A percentile compares a stretch with the other conserved stretches of the same genome.
Evolutionary conservation across 2,113 vertebrate species (phyloP).

Genomic region (Sander vitreus): DNA sequence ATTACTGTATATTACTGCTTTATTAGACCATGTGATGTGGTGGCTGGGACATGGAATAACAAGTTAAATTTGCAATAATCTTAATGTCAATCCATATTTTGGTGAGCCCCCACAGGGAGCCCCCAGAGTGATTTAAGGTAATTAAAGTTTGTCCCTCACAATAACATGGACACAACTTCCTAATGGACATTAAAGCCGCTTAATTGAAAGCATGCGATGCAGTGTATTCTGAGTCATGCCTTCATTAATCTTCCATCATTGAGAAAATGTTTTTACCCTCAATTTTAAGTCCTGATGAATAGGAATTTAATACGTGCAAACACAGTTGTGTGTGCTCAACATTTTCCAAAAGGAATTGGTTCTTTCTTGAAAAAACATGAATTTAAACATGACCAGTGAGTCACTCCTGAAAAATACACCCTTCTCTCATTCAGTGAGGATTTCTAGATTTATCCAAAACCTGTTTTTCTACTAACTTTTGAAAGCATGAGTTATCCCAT

Average conservation of each 20-base stretch:
- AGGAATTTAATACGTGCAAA: constrained; percentile 66
- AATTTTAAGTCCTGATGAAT: constrained; percentile 49
- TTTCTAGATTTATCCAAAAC: constrained; percentile 34
- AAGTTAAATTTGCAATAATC: not conserved
- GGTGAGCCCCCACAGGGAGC: not conserved
- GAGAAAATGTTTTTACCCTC: constrained; percentile 36
- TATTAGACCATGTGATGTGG: not conserved
- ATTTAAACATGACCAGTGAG: constrained; percentile 42
- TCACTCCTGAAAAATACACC: constrained; percentile 37
- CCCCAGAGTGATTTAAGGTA: constrained; percentile 2
- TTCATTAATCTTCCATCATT: constrained; percentile 52
- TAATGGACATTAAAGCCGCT: constrained; percentile 28
- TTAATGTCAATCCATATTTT: constrained; percentile 4
- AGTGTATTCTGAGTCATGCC: constrained; percentile 42
- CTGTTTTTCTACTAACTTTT: constrained; percentile 14
- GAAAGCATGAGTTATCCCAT: not conserved
- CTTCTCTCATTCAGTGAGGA: constrained; percentile 31
- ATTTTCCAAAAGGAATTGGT: constrained; percentile 41
- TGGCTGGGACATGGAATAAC: not conserved
- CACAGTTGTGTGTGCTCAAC: constrained; percentile 44
- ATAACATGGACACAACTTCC: constrained; percentile 21
- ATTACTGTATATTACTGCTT: not conserved
- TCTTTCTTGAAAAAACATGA: constrained; percentile 31
- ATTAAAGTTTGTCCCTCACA: constrained; percentile 31
- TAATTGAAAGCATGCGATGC: constrained; percentile 42